A percentile compares a stretch with the other conserved stretches of the same genome.
Conservation (phyloP, 2,888 invertebrate genomes). For the Elmis aenea region DNA sequence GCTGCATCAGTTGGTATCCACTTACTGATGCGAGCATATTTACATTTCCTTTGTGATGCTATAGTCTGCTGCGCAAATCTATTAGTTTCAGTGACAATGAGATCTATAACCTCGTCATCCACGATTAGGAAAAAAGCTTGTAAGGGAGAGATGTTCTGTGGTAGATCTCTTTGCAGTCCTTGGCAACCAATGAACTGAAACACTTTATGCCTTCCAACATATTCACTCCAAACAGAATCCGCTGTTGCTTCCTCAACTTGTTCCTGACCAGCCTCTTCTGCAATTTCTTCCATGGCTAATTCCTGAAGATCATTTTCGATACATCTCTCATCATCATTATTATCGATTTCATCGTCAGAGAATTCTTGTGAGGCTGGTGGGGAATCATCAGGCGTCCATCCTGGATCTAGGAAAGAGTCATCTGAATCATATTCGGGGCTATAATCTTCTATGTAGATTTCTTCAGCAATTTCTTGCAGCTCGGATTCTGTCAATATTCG, state of each 20-base stretch:
- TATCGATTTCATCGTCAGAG: constrained; percentile 4
- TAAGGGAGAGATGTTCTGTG: constrained; percentile 7
- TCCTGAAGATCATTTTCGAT: neutral
- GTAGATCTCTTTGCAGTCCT: too few species aligned
- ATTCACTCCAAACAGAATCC: constrained; percentile 4
- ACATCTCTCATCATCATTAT: too few species aligned
- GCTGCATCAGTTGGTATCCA: constrained; percentile 11
- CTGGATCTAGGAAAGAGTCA: constrained; percentile 2
- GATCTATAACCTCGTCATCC: constrained; percentile 6
- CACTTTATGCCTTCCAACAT: too few species aligned
- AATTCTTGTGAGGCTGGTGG: constrained; percentile 1
- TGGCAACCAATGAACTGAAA: constrained; percentile 8
- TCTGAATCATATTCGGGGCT: constrained; percentile 7
- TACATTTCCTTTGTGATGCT: neutral
- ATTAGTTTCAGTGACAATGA: constrained; percentile 8
- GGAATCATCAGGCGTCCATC: constrained; percentile 1
- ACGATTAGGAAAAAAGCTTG: constrained; percentile 2
- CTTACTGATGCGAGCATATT: constrained; percentile 7
- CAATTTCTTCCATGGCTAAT: neutral
- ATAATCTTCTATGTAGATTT: too few species aligned
- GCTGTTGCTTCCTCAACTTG: neutral
- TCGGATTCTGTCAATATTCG: too few species aligned
- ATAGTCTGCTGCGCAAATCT: constrained; percentile 10
- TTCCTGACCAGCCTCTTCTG: neutral
- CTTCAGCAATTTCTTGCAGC: too few species aligned